Evolutionary conservation across 2,797 vertebrate genomes (phyloP), one percentile per base, ranked within the genome.

Genomic region (Galagoides demidoff): DNA sequence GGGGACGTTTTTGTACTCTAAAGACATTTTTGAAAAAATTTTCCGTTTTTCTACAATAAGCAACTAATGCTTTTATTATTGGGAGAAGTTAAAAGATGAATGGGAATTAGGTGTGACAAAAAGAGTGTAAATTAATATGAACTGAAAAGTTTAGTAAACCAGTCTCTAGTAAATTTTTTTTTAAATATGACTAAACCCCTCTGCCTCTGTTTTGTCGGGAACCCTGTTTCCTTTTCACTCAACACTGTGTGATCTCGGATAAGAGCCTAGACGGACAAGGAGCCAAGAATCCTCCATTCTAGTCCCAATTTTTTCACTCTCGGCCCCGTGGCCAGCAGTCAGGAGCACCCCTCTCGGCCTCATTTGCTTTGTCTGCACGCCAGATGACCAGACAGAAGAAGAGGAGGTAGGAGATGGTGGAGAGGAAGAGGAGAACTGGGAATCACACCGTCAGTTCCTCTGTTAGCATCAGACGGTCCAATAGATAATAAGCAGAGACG

Each of bases 81-180:
- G 52, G 29, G 7, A 45, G 57, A 64, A 49, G 23, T 87, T 92
- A 76, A 57, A 92, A 97, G 34, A 85, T n/a, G 71, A 55, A 79
- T 83, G 45, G 43, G 29, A 90, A 59, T 20, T 57, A 43, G 25
- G 8, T 39, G 86, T 90, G 73, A 23, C 16, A 93, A 93, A 77
- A 85, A 68, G 8, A 82, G 16, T 59, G 16, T 59, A 23, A 86
- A 37, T 91, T 78, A 94, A 85, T 12, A 45, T 59, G 27, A 94
- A 94, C 59, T 10, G 17, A 86, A 88, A 92, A 66, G 68, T 92
- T 95, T 78, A 90, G 52, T 92, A 88, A 96, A 87, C 31, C 37
- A 61, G 20, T 66, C 76, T 93, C 37, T 86, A 57, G 23, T 66
- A 63, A 63, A 57, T 90, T 9, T 43, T 90, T 9, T 84, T 94